A percentile compares a stretch with the other conserved stretches of the same genome.
Evolutionary conservation across 2,888 invertebrate species (phyloP).

Genomic region (Timema cristinae): DNA sequence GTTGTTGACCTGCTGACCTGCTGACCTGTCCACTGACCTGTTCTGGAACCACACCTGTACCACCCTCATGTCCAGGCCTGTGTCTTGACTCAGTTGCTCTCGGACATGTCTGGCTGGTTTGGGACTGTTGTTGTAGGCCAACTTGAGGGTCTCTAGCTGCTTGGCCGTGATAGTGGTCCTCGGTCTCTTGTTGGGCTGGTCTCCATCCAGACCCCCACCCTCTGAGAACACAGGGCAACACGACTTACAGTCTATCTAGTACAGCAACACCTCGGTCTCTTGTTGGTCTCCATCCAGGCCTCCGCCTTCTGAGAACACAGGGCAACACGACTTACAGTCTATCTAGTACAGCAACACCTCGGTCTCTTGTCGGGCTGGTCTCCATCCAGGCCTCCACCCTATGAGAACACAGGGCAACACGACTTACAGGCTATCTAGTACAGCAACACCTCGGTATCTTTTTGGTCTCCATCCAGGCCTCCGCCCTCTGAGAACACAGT

Average conservation of each 20-base stretch:
- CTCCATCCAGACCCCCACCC: constrained; percentile 81
- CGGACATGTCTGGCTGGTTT: constrained; percentile 98
- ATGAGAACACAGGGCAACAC: too few species aligned
- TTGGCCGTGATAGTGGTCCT: constrained; percentile 98
- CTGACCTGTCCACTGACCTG: constrained; percentile 72
- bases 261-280: constrained; percentile 63
- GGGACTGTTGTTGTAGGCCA: constrained; percentile 97
- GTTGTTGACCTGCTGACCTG: constrained; percentile 76
- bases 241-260: too few species aligned
- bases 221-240: constrained; percentile 51
- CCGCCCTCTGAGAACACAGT: too few species aligned
- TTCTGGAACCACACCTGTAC: neutral
- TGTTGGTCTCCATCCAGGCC: constrained; percentile 93
- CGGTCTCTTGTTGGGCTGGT: constrained; percentile 96
- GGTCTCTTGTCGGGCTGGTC: too few species aligned
- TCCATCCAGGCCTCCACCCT: too few species aligned
- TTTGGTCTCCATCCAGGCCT: too few species aligned
- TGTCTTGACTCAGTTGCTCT: constrained; percentile 49
- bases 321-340: too few species aligned
- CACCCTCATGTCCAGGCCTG: too few species aligned
- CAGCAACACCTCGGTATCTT: too few species aligned
- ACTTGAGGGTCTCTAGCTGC: constrained; percentile 95
- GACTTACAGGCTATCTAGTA: too few species aligned
- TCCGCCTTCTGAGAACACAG: constrained; percentile 62
- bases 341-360: constrained; percentile 44